Percentiles rank a stretch among this genome's conserved stretches.
These are phyloP conservation scores for Hoplodrina blanda DNA, from an alignment of 2,888 invertebrate species.

Conservation along the genomic window DNA sequence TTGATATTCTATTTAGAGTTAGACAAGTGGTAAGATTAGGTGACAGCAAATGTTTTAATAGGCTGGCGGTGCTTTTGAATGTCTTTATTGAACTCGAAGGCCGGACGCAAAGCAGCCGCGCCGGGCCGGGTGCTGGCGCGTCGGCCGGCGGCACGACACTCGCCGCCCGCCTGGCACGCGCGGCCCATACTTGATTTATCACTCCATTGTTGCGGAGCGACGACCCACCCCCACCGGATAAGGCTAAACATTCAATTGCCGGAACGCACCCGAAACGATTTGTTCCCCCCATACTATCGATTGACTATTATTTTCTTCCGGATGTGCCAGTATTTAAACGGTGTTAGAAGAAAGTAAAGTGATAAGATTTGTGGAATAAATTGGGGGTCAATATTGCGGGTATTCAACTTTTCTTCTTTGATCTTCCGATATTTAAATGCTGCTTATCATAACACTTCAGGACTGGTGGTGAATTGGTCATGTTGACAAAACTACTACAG, in stretches of 20 bases:
- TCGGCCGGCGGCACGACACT: constrained; percentile 64
- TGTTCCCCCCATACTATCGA: constrained; percentile 85
- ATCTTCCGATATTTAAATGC: not conserved
- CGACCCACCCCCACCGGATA: constrained; percentile 87
- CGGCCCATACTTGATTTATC: constrained; percentile 90
- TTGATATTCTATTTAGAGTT: constrained; percentile 36
- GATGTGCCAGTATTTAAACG: constrained; percentile 66
- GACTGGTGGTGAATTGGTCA: not conserved
- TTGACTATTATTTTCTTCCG: constrained; percentile 79
- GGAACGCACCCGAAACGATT: constrained; percentile 87
- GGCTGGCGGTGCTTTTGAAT: constrained; percentile 81
- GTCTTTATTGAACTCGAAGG: constrained; percentile 73
- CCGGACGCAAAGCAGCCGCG: constrained; percentile 75
- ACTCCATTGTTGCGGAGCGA: constrained; percentile 88
- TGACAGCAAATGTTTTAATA: constrained; percentile 62
- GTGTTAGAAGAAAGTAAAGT: constrained; percentile 52
- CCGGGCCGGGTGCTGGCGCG: constrained; percentile 55
- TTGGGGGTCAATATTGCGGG: not conserved
- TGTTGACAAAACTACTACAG: too few relatives aligned
- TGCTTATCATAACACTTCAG: constrained; percentile 7
- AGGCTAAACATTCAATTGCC: constrained; percentile 89
- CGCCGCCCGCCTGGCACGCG: constrained; percentile 80
- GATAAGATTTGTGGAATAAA: constrained; percentile 11
- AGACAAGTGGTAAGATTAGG: constrained; percentile 36
- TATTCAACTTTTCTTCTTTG: not conserved